phyloP scores from a whole-genome alignment of 64 coral and sea anemone species.

The Catalaphyllia jardinei region DNA sequence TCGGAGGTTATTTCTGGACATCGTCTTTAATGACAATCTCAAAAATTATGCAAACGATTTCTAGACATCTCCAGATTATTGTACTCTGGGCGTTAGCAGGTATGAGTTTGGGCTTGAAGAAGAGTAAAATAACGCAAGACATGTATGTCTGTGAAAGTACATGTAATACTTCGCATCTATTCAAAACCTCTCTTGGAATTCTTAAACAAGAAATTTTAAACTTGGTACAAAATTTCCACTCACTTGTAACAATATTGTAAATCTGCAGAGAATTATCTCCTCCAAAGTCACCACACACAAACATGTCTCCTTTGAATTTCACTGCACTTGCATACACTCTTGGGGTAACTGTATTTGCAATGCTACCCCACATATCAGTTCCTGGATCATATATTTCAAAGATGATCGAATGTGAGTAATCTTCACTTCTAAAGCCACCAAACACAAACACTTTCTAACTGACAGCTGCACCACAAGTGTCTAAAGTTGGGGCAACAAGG shows the following conservation, averaged over 20 bases:
- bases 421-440: constrained; percentile 32
- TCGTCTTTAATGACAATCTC: too few relatives aligned
- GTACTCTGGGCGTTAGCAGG: too few relatives aligned
- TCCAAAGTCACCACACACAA: not conserved
- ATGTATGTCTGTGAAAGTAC: not conserved
- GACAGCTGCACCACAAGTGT: constrained; percentile 31
- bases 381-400: constrained; percentile 59
- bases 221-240: not conserved
- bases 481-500: constrained; percentile 16
- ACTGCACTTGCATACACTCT: not conserved
- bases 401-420: not conserved
- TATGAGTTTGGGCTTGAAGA: too few relatives aligned
- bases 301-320: not conserved
- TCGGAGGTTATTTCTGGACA: too few relatives aligned
- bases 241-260: not conserved
- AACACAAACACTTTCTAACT: constrained; percentile 57
- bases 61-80: too few relatives aligned
- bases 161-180: not conserved
- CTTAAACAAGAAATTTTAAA: not conserved
- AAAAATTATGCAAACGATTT: too few relatives aligned
- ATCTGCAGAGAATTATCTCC: not conserved
- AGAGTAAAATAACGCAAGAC: too few relatives aligned
- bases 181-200: not conserved
- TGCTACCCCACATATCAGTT: not conserved
- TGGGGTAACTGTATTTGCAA: not conserved